Evolutionary conservation across 2,113 vertebrate genomes (phyloP).

Genomic region (Caretta caretta): DNA sequence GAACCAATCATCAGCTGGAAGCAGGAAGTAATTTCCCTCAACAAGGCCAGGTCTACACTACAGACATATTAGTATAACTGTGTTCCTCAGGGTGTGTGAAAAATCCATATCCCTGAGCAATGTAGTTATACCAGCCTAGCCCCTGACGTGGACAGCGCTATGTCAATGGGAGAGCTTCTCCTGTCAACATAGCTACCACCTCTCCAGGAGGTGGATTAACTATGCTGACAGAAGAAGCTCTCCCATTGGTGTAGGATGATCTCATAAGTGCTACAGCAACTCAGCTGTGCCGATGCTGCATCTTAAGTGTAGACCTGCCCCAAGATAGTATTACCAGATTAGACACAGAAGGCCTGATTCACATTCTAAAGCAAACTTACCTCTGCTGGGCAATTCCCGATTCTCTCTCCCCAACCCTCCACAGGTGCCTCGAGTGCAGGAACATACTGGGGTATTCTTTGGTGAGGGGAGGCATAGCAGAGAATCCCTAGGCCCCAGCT

Average conservation of each 20-base stretch:
- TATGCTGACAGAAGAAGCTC: not conserved
- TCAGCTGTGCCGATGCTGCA: not conserved
- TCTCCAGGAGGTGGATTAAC: not conserved
- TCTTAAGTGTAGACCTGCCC: not conserved
- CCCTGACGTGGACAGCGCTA: not conserved
- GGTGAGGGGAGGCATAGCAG: not conserved
- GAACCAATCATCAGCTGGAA: not conserved
- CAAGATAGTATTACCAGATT: not conserved
- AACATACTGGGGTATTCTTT: not conserved
- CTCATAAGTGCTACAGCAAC: too few species aligned
- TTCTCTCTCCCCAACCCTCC: not conserved
- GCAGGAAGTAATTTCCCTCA: not conserved
- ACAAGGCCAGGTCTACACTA: not conserved
- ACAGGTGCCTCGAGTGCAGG: not conserved
- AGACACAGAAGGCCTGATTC: not conserved
- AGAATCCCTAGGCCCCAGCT: not conserved
- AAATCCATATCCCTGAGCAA: not conserved
- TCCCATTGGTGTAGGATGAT: not conserved
- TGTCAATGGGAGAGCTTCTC: not conserved
- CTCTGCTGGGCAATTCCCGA: not conserved
- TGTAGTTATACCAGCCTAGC: not conserved
- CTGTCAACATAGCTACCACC: not conserved
- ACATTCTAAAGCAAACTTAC: not conserved
- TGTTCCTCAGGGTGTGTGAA: not conserved
- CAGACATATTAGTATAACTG: not conserved